Percentiles rank a stretch among this genome's conserved stretches.
Conservation (phyloP, 2,113 vertebrate species). For the Corythornis vintsioides region DNA sequence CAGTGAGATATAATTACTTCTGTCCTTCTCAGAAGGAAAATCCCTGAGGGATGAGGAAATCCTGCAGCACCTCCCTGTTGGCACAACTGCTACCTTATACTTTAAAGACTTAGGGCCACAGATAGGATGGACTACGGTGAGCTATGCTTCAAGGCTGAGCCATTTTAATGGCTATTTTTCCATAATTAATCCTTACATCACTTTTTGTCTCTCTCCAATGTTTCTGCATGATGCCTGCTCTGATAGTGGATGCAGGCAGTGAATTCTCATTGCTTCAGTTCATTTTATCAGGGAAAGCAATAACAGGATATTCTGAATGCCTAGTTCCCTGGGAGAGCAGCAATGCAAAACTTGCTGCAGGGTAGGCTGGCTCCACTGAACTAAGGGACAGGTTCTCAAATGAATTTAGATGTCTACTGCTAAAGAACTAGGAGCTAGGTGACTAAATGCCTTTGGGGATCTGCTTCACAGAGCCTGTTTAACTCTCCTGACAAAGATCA, state of each 20-base stretch:
- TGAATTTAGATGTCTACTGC: background rate
- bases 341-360: background rate
- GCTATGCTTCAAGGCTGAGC: constrained; percentile 15
- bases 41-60: constrained; percentile 83
- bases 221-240: constrained; percentile 46
- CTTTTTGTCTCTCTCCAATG: constrained; percentile 29
- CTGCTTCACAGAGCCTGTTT: background rate
- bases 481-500: background rate
- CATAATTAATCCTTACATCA: constrained; percentile 39
- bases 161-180: constrained; percentile 38
- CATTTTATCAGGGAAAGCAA: constrained; percentile 40
- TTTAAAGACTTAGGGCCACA: constrained; percentile 91
- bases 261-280: constrained; percentile 37
- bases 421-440: background rate
- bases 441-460: background rate
- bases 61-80: constrained; percentile 84
- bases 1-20: constrained; percentile 32
- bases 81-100: constrained; percentile 85
- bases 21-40: constrained; percentile 81
- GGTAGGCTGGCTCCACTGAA: background rate
- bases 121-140: constrained; percentile 89
- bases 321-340: background rate
- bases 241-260: constrained; percentile 9
- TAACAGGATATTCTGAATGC: background rate
- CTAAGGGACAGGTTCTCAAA: background rate